A percentile compares a stretch with the other conserved stretches of the same genome.
These are phyloP conservation scores for Amia ocellicauda DNA, from an alignment of 2,113 vertebrate species.

Conservation along the genomic window DNA sequence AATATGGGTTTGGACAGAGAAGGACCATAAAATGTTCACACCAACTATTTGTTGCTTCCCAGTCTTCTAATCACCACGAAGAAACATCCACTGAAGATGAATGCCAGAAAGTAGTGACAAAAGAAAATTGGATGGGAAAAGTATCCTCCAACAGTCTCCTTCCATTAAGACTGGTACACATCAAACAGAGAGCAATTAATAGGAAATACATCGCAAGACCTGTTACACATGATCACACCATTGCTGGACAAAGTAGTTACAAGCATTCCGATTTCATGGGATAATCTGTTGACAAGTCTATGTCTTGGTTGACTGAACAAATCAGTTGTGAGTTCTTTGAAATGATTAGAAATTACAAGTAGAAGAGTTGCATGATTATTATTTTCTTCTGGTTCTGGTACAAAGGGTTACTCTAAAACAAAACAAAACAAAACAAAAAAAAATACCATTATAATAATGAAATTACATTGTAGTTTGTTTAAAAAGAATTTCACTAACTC, in stretches of 20 bases:
- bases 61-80: too few relatives aligned
- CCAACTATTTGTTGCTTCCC: too few relatives aligned
- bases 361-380: conserved; percentile 35
- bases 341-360: conserved; percentile 40
- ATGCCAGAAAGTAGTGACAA: too few relatives aligned
- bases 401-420: conserved; percentile 30
- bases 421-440: conserved; percentile 11
- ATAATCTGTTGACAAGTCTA: conserved; percentile 32
- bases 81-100: too few relatives aligned
- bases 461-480: too few relatives aligned
- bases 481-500: too few relatives aligned
- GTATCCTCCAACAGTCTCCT: too few relatives aligned
- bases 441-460: too few relatives aligned
- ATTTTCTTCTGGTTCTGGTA: conserved; percentile 42
- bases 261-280: conserved; percentile 34
- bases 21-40: too few relatives aligned
- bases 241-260: conserved; percentile 25
- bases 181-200: conserved; percentile 50
- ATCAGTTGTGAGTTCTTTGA: conserved; percentile 31
- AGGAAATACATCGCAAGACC: conserved; percentile 31
- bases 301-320: conserved; percentile 35
- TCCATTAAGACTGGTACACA: conserved; percentile 5
- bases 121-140: too few relatives aligned
- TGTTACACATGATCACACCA: conserved; percentile 59
- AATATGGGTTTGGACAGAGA: too few relatives aligned